A percentile compares a stretch with the other conserved stretches of the same genome.
Evolutionary conservation across 2,797 vertebrate species (phyloP).

Genomic region (Syngnathus rostellatus): DNA sequence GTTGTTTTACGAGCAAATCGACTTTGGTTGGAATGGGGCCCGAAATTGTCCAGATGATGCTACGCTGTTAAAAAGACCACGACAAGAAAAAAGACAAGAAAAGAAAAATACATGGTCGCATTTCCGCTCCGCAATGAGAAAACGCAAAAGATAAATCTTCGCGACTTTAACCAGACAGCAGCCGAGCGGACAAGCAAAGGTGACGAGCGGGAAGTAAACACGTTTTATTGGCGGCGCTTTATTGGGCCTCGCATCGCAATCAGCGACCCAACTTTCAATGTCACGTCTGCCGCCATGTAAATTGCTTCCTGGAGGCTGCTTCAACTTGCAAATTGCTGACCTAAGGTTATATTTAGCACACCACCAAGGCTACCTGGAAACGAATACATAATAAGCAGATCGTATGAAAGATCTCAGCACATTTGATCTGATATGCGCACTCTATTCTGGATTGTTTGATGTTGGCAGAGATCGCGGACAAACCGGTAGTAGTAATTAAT

Average conservation of each 20-base stretch:
- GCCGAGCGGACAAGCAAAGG: slow-evolving; percentile 7
- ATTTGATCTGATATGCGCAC: too few relatives aligned
- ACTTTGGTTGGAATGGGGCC: neutral
- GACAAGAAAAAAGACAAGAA: neutral
- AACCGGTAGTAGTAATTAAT: too few relatives aligned
- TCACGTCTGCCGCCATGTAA: slow-evolving; percentile 7
- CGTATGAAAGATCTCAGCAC: slow-evolving; percentile 26
- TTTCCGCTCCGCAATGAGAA: slow-evolving; percentile 34
- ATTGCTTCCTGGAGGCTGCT: slow-evolving; percentile 5
- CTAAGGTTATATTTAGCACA: slow-evolving; percentile 30
- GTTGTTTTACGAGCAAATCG: neutral
- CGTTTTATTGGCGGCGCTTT: slow-evolving; percentile 23
- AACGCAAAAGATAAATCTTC: slow-evolving; percentile 39
- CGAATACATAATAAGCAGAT: slow-evolving; percentile 35
- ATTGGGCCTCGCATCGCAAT: slow-evolving; percentile 27
- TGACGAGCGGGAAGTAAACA: slow-evolving; percentile 15
- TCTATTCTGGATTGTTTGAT: too few relatives aligned
- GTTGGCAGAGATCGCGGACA: too few relatives aligned
- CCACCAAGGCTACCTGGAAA: slow-evolving; percentile 28
- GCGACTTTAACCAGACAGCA: slow-evolving; percentile 15
- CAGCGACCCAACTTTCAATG: slow-evolving; percentile 17
- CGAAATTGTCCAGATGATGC: neutral
- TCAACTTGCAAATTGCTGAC: slow-evolving; percentile 27
- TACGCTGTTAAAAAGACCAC: neutral
- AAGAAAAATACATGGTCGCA: slow-evolving; percentile 7